Evolutionary conservation across 2,797 vertebrate genomes (phyloP).

Genomic region (Rousettus madagascariensis): DNA sequence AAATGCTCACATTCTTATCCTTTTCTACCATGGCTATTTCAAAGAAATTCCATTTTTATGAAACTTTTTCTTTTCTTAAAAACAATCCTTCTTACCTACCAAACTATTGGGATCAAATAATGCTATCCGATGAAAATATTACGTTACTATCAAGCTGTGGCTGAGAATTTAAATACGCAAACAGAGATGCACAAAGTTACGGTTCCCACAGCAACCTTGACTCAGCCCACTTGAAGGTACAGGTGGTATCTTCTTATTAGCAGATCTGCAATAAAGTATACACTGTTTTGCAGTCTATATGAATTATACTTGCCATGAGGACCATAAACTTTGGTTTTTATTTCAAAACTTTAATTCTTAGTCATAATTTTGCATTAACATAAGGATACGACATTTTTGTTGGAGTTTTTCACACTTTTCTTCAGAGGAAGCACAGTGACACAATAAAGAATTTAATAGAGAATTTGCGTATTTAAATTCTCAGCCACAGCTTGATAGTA

Average conservation of each 20-base stretch:
- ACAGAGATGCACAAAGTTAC: background rate
- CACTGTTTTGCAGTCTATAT: background rate
- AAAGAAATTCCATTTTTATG: constrained; percentile 11
- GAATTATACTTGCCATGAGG: background rate
- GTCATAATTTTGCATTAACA: background rate
- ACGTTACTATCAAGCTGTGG: background rate
- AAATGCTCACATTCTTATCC: background rate
- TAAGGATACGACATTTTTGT: background rate
- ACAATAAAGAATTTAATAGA: background rate
- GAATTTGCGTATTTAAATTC: background rate
- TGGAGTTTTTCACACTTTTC: background rate
- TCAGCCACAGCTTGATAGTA: background rate
- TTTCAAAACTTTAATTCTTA: constrained; percentile 3
- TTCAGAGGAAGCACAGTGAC: background rate
- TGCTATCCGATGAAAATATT: background rate
- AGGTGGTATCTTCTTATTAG: background rate
- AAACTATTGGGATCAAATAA: background rate
- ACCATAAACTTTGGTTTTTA: background rate
- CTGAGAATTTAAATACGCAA: background rate
- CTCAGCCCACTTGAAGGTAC: background rate
- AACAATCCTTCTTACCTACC: background rate
- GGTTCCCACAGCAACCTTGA: background rate
- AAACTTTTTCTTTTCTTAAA: background rate
- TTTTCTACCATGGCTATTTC: background rate
- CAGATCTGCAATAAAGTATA: background rate